Conservation (phyloP, 2,888 invertebrate species). For the Lacanobia oleracea region DNA sequence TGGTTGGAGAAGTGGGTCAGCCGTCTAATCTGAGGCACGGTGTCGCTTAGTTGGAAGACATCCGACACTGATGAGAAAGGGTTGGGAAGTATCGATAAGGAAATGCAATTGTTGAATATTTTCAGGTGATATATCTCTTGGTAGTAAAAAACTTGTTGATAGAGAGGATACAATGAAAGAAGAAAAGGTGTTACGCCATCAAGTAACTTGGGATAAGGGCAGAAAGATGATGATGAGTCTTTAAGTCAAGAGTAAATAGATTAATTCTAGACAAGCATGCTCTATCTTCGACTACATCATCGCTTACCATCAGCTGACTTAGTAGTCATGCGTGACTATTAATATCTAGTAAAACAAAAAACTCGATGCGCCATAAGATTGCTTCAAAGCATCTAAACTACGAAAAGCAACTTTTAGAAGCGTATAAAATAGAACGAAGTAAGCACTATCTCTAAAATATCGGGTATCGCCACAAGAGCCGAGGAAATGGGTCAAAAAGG, state of each 20-base stretch:
- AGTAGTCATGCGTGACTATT: no score
- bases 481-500: conserved; percentile 6
- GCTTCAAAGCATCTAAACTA: background rate
- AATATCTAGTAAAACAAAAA: no score
- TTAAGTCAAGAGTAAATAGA: no score
- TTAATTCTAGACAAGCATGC: no score
- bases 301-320: no score
- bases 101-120: background rate
- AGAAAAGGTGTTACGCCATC: background rate
- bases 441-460: conserved; percentile 13
- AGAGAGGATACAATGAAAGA: background rate
- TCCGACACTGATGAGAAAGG: conserved; percentile 29
- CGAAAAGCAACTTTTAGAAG: background rate
- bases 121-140: no score
- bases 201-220: no score
- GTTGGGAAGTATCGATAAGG: conserved; percentile 20
- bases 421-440: background rate
- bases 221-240: no score
- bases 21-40: conserved; percentile 52
- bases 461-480: background rate
- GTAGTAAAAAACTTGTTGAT: no score
- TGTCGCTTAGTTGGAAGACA: conserved; percentile 55
- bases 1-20: conserved; percentile 55
- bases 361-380: background rate
- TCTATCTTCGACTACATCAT: no score